A percentile compares a stretch with the other conserved stretches of the same genome.
phyloP scores from a whole-genome alignment of 2,113 vertebrate genomes.

The Gymnocephalus cernua region DNA sequence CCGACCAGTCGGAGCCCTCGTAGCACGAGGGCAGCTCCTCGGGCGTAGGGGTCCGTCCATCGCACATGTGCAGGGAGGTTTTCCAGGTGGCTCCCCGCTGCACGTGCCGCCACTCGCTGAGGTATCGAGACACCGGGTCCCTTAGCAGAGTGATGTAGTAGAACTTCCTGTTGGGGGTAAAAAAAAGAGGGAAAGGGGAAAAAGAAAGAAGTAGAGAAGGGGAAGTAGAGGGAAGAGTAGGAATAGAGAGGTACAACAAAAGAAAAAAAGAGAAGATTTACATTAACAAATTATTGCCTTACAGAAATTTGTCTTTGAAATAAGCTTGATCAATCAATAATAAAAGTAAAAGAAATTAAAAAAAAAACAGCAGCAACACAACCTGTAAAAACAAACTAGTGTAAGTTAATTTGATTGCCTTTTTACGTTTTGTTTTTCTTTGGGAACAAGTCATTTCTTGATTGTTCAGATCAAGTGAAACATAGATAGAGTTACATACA shows the following conservation, averaged over 20 bases:
- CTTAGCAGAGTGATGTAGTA: slow-evolving; percentile 98
- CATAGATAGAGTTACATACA: background rate
- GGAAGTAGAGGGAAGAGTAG: background rate
- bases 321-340: slow-evolving; percentile 1
- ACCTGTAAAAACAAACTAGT: background rate
- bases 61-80: slow-evolving; percentile 98
- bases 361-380: background rate
- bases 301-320: background rate
- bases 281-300: background rate
- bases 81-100: slow-evolving; percentile 99
- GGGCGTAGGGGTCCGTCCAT: slow-evolving; percentile 95
- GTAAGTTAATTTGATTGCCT: background rate
- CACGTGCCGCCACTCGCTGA: slow-evolving; percentile 98
- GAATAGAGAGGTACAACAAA: too few relatives aligned
- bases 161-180: slow-evolving; percentile 89
- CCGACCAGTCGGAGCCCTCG: slow-evolving; percentile 97
- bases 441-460: background rate
- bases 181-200: too few relatives aligned
- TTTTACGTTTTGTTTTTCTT: background rate
- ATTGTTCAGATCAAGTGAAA: slow-evolving; percentile 6
- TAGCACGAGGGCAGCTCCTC: slow-evolving; percentile 98
- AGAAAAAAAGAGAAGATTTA: background rate
- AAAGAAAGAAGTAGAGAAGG: background rate
- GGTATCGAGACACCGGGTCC: slow-evolving; percentile 97
- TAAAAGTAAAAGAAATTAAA: slow-evolving; percentile 1